Evolutionary conservation across 2,797 vertebrate genomes (phyloP), one percentile per base, ranked within the genome.

Genomic region (Coregonus ussuriensis): DNA sequence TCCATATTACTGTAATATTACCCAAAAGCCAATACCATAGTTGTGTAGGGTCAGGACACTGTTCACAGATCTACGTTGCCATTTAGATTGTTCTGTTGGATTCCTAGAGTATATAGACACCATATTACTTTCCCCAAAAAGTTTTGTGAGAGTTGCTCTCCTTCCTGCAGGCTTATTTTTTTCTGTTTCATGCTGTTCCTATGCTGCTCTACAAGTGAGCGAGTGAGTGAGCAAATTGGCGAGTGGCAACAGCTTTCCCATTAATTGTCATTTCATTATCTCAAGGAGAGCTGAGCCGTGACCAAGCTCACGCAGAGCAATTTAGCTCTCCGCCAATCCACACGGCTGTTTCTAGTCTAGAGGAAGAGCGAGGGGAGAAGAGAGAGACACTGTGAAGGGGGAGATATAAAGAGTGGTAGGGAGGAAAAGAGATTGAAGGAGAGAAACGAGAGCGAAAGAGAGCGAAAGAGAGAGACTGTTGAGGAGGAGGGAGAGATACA

Each of bases 231-330:
- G 79, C 77, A 92, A 92, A 92, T 88, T 87, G 90, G 89, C 75
- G 84, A 92, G 89, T 76, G 85, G 90, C 89, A 93, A 89, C 89
- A 92, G 91, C 89, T 92, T 93, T 92, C 86, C 85, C 85, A 91
- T 94, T 94, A 94, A 95, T 95, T 94, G 92, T 94, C 89, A 91
- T 94, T 94, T 94, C 92, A 93, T 94, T 94, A 94, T 94, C 92
- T 93, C 88, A 89, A 92, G 88, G 89, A 93, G 92, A 94, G 89
- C 91, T 92, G 89, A 94, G 91, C 89, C 91, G 87, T 95, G 92
- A 94, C 92, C 86, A 31, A 93, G 90, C 92, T 93, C 91, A 90
- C 87, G 84, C 85, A 75, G 87, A 92, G 90, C 92, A 93, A 93
- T 94, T 93, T 94, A 92, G 87, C 88, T 92, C 88, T 88, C 87